These are phyloP conservation scores for Ceryle rudis DNA, from an alignment of 2,797 vertebrate species.

Conservation along the genomic window DNA sequence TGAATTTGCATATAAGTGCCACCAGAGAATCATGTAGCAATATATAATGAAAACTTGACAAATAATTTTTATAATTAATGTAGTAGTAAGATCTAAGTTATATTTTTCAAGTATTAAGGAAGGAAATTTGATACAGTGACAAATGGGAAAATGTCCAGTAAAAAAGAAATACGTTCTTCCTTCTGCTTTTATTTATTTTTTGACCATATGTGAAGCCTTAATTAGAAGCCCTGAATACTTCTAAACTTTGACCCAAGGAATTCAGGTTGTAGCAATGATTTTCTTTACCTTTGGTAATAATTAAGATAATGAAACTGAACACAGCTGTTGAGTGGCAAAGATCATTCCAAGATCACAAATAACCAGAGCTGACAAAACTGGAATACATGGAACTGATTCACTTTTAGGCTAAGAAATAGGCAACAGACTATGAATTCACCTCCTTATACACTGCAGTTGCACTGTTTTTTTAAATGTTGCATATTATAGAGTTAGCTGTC, in stretches of 20 bases:
- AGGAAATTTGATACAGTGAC: neutral
- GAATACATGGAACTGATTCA: neutral
- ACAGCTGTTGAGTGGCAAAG: neutral
- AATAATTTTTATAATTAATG: neutral
- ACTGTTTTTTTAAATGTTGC: neutral
- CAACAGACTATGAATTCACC: neutral
- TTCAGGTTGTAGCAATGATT: neutral
- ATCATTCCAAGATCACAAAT: neutral
- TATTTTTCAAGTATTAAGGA: slow-evolving; percentile 2
- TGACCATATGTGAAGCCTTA: neutral
- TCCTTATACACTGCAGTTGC: neutral
- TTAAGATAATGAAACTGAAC: neutral
- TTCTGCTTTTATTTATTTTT: neutral
- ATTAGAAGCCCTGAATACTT: neutral
- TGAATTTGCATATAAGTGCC: neutral
- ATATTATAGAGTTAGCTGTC: neutral
- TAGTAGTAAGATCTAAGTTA: neutral
- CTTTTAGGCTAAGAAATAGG: neutral
- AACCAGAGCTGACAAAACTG: neutral
- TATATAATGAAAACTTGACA: neutral
- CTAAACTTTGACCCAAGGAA: neutral
- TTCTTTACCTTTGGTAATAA: neutral
- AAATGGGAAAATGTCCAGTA: neutral
- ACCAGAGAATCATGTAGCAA: neutral
- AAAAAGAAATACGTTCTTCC: neutral